Conservation (phyloP, 2,888 invertebrate species). For the Pemphredon lugubris region DNA sequence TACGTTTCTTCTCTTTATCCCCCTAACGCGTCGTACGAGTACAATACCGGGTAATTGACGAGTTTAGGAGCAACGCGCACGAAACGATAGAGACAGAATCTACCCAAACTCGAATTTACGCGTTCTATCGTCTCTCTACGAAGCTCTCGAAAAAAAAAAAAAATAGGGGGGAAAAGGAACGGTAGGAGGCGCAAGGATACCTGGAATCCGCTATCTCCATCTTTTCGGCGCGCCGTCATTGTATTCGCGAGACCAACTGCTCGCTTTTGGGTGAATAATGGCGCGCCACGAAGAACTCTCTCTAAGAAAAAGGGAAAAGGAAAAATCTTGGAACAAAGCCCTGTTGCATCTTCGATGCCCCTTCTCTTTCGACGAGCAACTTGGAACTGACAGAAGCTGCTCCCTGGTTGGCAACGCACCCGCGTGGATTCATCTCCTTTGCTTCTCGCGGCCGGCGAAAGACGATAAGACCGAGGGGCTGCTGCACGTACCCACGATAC, state of each 20-base stretch:
- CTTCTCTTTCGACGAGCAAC: constrained; percentile 15
- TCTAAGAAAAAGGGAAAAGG: constrained; percentile 12
- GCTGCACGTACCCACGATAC: neutral
- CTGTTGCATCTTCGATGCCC: constrained; percentile 25
- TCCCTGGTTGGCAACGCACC: too few relatives aligned
- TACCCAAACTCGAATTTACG: neutral
- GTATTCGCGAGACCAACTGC: constrained; percentile 37
- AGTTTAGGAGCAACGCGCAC: neutral
- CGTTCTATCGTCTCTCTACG: neutral
- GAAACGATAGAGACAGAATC: too few relatives aligned
- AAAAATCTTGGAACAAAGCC: constrained; percentile 37
- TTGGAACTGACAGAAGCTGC: too few relatives aligned
- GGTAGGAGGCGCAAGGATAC: constrained; percentile 12
- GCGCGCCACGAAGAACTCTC: neutral
- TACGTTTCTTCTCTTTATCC: too few relatives aligned
- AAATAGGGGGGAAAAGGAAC: constrained; percentile 12
- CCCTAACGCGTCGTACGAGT: too few relatives aligned
- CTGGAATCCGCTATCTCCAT: constrained; percentile 42
- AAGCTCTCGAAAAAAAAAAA: neutral
- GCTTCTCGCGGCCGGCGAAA: too few relatives aligned
- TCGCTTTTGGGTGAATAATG: constrained; percentile 47
- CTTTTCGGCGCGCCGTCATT: constrained; percentile 23
- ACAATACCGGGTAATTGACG: too few relatives aligned
- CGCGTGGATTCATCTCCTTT: too few relatives aligned
- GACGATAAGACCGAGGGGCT: too few relatives aligned